Evolutionary conservation across 2,888 invertebrate species (phyloP).

Genomic region (Micropterix aruncella): DNA sequence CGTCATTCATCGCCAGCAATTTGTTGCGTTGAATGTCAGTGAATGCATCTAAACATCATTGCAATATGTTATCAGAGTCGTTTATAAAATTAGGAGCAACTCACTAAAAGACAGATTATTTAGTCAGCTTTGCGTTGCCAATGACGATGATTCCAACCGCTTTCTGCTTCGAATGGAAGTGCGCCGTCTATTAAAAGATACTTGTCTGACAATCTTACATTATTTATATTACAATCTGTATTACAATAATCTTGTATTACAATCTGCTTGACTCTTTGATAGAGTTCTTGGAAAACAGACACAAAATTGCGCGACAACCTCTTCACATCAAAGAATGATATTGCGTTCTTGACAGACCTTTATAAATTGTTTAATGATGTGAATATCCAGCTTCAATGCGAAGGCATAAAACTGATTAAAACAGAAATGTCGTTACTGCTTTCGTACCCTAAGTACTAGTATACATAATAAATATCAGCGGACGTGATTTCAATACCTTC

Average conservation of each 20-base stretch:
- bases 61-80: not conserved
- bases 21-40: not conserved
- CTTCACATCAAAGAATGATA: not conserved
- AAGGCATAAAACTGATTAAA: not conserved
- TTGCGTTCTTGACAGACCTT: not conserved
- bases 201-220: not conserved
- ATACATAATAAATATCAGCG: not conserved
- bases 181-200: not conserved
- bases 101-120: not conserved
- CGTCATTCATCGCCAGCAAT: too few relatives aligned
- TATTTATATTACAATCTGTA: too few relatives aligned
- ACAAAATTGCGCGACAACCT: not conserved
- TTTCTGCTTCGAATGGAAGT: not conserved
- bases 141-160: not conserved
- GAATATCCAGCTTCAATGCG: not conserved
- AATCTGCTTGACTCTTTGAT: not conserved
- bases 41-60: not conserved
- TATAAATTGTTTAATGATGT: not conserved
- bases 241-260: too few relatives aligned
- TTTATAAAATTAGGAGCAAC: not conserved
- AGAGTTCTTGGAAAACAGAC: too few relatives aligned
- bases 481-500: not conserved
- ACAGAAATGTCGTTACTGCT: not conserved
- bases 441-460: not conserved
- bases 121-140: too few relatives aligned